phyloP scores from a whole-genome alignment of 2,797 vertebrate genomes.

The Gymnothorax javanicus region DNA sequence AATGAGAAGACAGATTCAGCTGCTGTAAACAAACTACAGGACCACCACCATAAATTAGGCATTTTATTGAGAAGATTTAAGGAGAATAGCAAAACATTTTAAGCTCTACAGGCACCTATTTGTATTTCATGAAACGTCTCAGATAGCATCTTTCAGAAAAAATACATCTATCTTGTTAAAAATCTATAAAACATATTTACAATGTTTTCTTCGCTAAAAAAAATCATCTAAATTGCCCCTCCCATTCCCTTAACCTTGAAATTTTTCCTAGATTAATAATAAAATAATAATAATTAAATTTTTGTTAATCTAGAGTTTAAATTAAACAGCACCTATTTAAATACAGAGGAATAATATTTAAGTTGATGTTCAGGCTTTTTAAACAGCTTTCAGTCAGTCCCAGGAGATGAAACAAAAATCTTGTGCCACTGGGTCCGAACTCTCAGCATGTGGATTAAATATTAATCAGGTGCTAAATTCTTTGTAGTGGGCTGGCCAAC shows the following conservation, averaged over 20 bases:
- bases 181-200: conserved; percentile 41
- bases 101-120: conserved; percentile 40
- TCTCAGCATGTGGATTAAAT: no score
- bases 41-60: conserved; percentile 40
- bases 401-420: no score
- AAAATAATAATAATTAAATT: neutral
- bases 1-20: neutral
- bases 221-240: neutral
- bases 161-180: conserved; percentile 43
- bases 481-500: neutral
- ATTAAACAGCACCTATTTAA: conserved; percentile 15
- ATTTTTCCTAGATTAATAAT: neutral
- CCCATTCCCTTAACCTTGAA: neutral
- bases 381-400: neutral
- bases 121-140: conserved; percentile 19
- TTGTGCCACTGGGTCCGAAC: neutral
- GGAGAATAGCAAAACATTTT: conserved; percentile 35
- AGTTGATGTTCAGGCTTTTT: neutral
- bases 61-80: conserved; percentile 53
- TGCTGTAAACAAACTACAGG: conserved; percentile 2
- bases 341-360: conserved; percentile 1
- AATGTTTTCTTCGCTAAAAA: conserved; percentile 20
- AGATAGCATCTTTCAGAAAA: conserved; percentile 36
- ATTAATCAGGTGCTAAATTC: neutral
- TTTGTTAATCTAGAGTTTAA: conserved; percentile 20